Evolutionary conservation across 2,888 invertebrate species (phyloP), one percentile per base, ranked within the genome.

Genomic region (Clivina fossor): DNA sequence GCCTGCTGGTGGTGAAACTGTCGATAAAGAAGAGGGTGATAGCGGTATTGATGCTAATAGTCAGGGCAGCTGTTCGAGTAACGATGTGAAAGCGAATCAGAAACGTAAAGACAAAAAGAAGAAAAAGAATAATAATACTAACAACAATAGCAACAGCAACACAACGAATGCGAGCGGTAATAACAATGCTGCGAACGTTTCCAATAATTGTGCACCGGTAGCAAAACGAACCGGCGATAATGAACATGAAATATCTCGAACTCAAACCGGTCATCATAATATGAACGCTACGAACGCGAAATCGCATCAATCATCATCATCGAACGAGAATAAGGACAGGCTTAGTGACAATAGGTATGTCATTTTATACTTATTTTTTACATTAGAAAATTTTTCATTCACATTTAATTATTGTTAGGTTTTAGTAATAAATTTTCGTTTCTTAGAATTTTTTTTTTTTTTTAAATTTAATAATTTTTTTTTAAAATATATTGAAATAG

Each of bases 41-140:
- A 91, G 90, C 63, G 93, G 93, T 60, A 91, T 93, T 65, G 93
- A 93, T 72, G 88, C 88, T 58, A 89, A 89, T 73, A 88, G 88
- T 64, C 91, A 92, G 78, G 92, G 91, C 40, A 91, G 91, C 57
- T 92, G 90, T 72, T 89, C 89, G 40, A 90, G 90, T 64, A 89
- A 87, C 60, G 91, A 92, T 68, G 86, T 88, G 54, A 90, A 90
- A 70, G 81, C 84, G 28, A 83, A 82, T 57, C 83, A 83, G 48
- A 82, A 80, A 64, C 76, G 84, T 62, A 85, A 83, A 65, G 84
- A 83, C 61, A 82, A 84, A 66, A 88, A 87, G 66, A 82, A 81
- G 66, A 81, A 80, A 67, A 79, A 79, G 61, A 67, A 65, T 56
- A 59, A 58, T 51, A 62, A 54, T 58, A 60, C 56, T 51, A 32